A percentile compares a stretch with the other conserved stretches of the same genome.
Conservation (phyloP, 2,113 vertebrate species). For the Ammodytes dubius region DNA sequence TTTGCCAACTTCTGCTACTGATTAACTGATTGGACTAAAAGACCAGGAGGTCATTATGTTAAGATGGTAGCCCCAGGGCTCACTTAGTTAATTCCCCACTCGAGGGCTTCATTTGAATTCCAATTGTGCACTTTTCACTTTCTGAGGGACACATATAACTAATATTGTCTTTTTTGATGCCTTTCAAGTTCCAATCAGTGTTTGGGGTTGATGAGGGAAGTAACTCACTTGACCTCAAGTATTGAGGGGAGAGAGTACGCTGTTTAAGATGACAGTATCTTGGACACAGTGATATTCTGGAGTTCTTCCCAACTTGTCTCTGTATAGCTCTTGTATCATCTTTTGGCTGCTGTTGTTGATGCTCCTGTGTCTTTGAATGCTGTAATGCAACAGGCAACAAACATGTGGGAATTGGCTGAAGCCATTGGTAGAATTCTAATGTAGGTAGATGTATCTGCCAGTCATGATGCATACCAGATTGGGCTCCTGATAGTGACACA, state of each 20-base stretch:
- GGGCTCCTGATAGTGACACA: neutral
- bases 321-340: neutral
- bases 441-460: neutral
- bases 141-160: conserved; percentile 50
- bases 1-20: conserved; percentile 29
- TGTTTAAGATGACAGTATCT: neutral
- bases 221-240: neutral
- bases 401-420: neutral
- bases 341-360: neutral
- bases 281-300: neutral
- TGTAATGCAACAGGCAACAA: neutral
- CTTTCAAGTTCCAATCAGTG: conserved; percentile 63
- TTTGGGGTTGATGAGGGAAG: conserved; percentile 44
- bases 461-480: neutral
- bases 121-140: conserved; percentile 50
- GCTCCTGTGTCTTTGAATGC: neutral
- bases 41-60: too few relatives aligned
- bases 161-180: conserved; percentile 33
- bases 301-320: neutral
- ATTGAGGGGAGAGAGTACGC: neutral
- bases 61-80: too few relatives aligned
- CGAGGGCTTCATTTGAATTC: conserved; percentile 62
- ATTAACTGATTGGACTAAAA: conserved; percentile 50
- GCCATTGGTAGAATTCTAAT: neutral
- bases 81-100: too few relatives aligned